phyloP scores from a whole-genome alignment of 2,888 invertebrate species.

The Erpobdella octoculata region DNA sequence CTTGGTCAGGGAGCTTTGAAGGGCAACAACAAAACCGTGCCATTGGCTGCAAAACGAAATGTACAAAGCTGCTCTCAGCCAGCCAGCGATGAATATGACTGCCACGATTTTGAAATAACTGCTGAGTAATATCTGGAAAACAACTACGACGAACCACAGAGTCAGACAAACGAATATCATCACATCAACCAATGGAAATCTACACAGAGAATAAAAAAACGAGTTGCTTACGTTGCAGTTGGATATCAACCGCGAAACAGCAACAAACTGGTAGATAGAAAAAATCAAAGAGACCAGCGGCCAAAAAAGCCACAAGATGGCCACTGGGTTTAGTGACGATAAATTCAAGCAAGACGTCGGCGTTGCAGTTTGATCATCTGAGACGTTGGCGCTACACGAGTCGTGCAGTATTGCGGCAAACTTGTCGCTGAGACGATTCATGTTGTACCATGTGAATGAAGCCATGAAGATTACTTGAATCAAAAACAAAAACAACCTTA shows the following conservation, averaged over 20 bases:
- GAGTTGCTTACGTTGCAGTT: not conserved
- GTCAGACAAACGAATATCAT: not conserved
- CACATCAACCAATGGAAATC: constrained; percentile 6
- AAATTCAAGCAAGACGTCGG: not conserved
- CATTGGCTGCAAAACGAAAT: constrained; percentile 17
- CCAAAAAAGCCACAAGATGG: constrained; percentile 8
- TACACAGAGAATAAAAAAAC: not conserved
- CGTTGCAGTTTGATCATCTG: not conserved
- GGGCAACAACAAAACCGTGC: constrained; percentile 14
- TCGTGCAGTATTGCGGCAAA: not conserved
- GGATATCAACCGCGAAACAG: not conserved
- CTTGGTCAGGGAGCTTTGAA: constrained; percentile 16
- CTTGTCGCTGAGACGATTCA: not conserved
- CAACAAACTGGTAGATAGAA: constrained; percentile 6
- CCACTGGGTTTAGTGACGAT: not conserved
- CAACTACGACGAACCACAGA: not conserved
- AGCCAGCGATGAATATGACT: constrained; percentile 16
- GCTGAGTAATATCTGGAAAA: not conserved
- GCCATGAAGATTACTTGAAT: constrained; percentile 15
- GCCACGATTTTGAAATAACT: constrained; percentile 14
- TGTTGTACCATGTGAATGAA: not conserved
- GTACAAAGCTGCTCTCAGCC: constrained; percentile 19
- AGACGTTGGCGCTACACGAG: not conserved
- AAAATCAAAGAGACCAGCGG: constrained; percentile 11
- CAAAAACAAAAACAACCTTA: constrained; percentile 13